Evolutionary conservation across 2,888 invertebrate species (phyloP), one percentile per base, ranked within the genome.

Genomic region (Dynastes tityus): DNA sequence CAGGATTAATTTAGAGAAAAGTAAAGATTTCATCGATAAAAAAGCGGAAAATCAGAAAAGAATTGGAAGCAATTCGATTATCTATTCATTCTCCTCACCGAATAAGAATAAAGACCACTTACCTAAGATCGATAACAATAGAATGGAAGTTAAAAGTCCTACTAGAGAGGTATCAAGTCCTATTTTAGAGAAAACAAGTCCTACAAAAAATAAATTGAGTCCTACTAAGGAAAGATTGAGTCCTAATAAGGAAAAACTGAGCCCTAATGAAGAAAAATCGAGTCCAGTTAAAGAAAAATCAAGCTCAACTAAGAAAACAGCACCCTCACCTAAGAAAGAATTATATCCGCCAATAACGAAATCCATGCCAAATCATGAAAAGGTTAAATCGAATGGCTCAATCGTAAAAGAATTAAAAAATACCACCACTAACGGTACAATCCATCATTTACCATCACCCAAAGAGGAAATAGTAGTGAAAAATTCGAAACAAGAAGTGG

Each of bases 11-110:
- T 37, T 63, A 9, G 77, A 79, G 9, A 76, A 75, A 16, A 63
- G 71, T 27, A 73, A 79, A 68, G 68, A 61, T 40, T 63, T 64
- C 5, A 45, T 40, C 5, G 83, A 71, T 78, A 83, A 84, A 22
- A 84, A 83, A 6, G 81, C 83, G 0, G 83, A 83, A 67, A 81
- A 82, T 64, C 81, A 81, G 73, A 93, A 93, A 85, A 92, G 93
- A 83, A 94, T 94, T 84, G 91, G 93, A 49, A 93, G 94, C n/a
- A 91, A 90, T 77, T 91, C 92, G 22, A 90, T 93, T 83, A 91
- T 93, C 80, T 94, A 91, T 86, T 90, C 90, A 78, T 93, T 93
- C 85, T 89, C 88, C 76, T 89, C 89, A 49, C 88, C 86, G 67
- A 74, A 85, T 2, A 86, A 84, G 80, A 81, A 83, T 55, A 85